Base-by-base conservation (phyloP, 2,113 vertebrate species). In the Leptobrachium ailaonicum region DNA sequence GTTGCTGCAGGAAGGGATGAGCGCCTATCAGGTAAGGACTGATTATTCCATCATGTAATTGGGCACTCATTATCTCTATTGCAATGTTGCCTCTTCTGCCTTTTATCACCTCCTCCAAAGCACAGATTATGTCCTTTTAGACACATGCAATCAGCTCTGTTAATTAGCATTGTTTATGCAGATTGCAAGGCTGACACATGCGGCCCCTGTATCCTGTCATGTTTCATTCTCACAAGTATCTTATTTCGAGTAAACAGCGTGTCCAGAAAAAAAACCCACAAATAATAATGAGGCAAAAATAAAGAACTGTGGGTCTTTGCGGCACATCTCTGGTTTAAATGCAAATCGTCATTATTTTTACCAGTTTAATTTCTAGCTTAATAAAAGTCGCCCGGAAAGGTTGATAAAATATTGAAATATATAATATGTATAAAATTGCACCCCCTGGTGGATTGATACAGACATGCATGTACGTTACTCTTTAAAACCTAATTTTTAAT, bases 381-480 rank as follows among this genome's bases (percentile, higher is more conserved):
- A 50, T 50, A 50, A 50, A 50, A 50, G 47, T 50, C 47, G 8
- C 47, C 4, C 8, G 8, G 20, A 32, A 50, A 50, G 47, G 4
- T 50, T 50, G 8, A 50, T 50, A 50, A 8, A 1, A 50, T 32
- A 63, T 56, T 66, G 44, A 11, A 75, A 60, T 20, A 32, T n/a
- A 7, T 20, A 60, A 64, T 12, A 50, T 13, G 6, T 71, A 44
- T 41, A 47, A 3, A 11, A 10, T 8, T 79, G 45, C 77, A 42
- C 77, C 70, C 11, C 60, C 77, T 66, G n/a, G 47, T 79, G 77
- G 77, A 44, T 2, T 54, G 11, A 60, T 40, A 53, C 2, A 4
- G 54, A 75, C 6, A 2, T 70, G 66, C 41, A 69, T 6, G 13
- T 2, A 32, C 20, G 20, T 60, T 60, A 9, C 3, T 66, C 20